Conservation (phyloP, 2,113 vertebrate genomes). For the Ictidomys tridecemlineatus region DNA sequence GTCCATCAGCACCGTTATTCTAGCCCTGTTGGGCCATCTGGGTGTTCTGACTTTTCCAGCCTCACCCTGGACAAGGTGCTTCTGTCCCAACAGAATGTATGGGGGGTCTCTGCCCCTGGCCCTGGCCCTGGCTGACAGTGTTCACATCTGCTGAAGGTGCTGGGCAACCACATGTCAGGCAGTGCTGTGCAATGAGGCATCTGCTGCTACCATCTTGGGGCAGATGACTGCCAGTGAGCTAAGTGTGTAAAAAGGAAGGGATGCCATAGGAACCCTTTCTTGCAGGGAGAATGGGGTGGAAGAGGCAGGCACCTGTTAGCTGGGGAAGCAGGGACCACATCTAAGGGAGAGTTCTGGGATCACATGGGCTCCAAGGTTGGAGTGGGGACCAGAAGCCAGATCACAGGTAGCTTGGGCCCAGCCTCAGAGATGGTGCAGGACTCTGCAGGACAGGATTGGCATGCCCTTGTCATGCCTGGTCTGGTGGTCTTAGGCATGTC, state of each 20-base stretch:
- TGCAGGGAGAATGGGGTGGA: constrained; percentile 64
- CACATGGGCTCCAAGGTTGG: neutral
- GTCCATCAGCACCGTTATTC: too few species aligned
- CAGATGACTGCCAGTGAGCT: constrained; percentile 84
- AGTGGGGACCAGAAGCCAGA: neutral
- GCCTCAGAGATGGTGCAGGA: neutral
- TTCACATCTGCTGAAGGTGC: neutral
- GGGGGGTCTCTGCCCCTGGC: neutral
- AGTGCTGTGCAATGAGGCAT: constrained; percentile 62
- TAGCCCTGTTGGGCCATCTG: neutral
- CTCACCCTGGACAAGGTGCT: neutral
- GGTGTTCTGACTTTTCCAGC: neutral
- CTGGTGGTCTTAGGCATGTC: neutral
- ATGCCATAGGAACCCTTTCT: constrained; percentile 83
- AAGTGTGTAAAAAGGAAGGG: constrained; percentile 81
- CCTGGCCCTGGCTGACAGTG: neutral
- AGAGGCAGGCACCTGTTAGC: constrained; percentile 50
- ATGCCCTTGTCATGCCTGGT: neutral
- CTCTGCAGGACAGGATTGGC: neutral
- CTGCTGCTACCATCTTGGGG: constrained; percentile 72
- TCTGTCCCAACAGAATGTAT: neutral
- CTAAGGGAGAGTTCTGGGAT: too few species aligned
- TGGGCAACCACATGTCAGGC: neutral
- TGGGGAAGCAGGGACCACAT: too few species aligned
- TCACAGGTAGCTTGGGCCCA: neutral